phyloP scores from a whole-genome alignment of 1,140 invertebrate species.

The Octopus bimaculoides region DNA sequence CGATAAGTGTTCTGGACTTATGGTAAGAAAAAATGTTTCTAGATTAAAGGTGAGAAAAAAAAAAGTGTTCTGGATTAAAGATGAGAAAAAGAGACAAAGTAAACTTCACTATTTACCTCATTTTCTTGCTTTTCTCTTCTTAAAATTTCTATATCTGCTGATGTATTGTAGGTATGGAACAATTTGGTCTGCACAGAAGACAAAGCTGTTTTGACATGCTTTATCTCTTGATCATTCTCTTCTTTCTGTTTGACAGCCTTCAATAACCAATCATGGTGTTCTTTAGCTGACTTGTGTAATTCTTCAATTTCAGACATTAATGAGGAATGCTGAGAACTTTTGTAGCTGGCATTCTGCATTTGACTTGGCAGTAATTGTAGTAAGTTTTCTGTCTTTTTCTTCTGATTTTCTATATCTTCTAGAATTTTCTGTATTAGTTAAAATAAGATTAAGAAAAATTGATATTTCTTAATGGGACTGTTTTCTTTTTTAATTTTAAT shows the following conservation, averaged over 20 bases:
- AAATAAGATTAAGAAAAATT: neutral
- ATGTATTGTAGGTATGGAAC: conserved; percentile 71
- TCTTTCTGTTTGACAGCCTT: conserved; percentile 74
- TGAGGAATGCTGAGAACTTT: conserved; percentile 24
- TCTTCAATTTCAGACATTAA: conserved; percentile 39
- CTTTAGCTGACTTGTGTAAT: conserved; percentile 38
- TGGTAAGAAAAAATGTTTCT: too few relatives aligned
- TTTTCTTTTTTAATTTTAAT: too few relatives aligned
- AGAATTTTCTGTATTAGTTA: conserved; percentile 35
- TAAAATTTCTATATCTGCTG: conserved; percentile 75
- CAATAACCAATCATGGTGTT: conserved; percentile 59
- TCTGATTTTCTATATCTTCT: conserved; percentile 43
- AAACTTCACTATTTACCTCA: conserved; percentile 73
- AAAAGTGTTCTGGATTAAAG: too few relatives aligned
- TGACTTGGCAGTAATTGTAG: conserved; percentile 30
- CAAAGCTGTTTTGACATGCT: conserved; percentile 66
- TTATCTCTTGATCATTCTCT: conserved; percentile 42
- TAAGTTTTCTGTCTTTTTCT: conserved; percentile 37
- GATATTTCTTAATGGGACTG: too few relatives aligned
- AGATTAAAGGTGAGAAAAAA: too few relatives aligned
- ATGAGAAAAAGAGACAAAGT: too few relatives aligned
- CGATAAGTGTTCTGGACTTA: too few relatives aligned
- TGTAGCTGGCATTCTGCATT: conserved; percentile 25
- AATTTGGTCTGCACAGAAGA: conserved; percentile 88
- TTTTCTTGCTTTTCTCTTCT: conserved; percentile 82